Evolutionary conservation across 2,113 vertebrate species (phyloP).

Genomic region (Bagarius yarrelli): DNA sequence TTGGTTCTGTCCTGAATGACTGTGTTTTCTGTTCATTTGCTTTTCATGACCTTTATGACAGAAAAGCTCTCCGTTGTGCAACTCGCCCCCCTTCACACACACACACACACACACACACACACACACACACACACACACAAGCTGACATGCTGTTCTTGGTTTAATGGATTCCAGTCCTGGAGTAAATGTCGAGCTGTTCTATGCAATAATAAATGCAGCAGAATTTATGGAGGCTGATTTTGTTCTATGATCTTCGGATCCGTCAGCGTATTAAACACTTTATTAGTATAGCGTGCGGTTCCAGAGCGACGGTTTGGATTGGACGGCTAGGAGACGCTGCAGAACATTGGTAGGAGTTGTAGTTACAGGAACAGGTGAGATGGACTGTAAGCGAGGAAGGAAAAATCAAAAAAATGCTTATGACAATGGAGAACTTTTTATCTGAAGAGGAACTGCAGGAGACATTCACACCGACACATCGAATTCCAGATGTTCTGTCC

Average conservation of each 20-base stretch:
- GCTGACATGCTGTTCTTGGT: constrained; percentile 7
- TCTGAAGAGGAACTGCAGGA: neutral
- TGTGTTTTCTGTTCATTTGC: neutral
- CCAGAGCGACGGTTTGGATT: neutral
- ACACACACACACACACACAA: too few relatives aligned
- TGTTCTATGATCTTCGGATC: constrained; percentile 21
- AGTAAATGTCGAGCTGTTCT: constrained; percentile 7
- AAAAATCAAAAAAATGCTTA: constrained; percentile 13
- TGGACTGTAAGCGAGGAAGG: constrained; percentile 61
- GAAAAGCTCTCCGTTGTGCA: neutral
- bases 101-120: too few relatives aligned
- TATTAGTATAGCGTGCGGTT: neutral
- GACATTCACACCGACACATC: neutral
- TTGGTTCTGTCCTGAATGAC: neutral
- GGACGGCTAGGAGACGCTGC: neutral
- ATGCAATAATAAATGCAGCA: neutral
- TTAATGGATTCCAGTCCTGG: constrained; percentile 22
- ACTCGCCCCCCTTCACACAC: neutral
- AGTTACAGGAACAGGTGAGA: constrained; percentile 52
- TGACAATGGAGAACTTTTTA: neutral
- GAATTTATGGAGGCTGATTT: neutral
- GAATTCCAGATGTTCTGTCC: neutral
- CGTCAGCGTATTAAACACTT: neutral
- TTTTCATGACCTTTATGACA: constrained; percentile 17
- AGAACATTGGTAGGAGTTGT: constrained; percentile 29